Percentiles rank a stretch among this genome's conserved stretches.
These are phyloP conservation scores for Phylloscopus whistleri DNA, from an alignment of 2,113 vertebrate species.

Conservation along the genomic window DNA sequence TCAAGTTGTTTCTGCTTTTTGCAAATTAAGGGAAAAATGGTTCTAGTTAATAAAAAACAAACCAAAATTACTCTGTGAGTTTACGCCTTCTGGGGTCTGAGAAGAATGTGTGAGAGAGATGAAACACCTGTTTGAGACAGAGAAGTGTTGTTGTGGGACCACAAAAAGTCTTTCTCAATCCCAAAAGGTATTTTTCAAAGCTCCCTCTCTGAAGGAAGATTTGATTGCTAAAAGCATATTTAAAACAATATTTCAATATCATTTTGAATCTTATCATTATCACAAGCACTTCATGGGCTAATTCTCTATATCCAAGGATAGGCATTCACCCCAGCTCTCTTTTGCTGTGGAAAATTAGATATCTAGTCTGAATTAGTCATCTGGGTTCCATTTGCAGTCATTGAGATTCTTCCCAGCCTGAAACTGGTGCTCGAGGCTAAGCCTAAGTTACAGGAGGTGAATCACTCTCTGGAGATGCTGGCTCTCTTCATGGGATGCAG, in stretches of 20 bases:
- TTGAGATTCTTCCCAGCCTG: constrained; percentile 20
- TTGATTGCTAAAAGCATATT: constrained; percentile 58
- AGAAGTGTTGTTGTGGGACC: constrained; percentile 44
- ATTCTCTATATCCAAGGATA: constrained; percentile 34
- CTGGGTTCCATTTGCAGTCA: constrained; percentile 19
- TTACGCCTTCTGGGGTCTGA: constrained; percentile 7
- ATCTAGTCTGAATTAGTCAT: constrained; percentile 41
- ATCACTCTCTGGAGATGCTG: background rate
- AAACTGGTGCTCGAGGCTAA: constrained; percentile 4
- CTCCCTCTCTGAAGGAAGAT: background rate
- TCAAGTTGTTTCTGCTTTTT: background rate
- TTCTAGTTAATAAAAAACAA: constrained; percentile 44
- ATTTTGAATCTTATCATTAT: constrained; percentile 54
- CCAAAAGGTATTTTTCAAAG: constrained; percentile 44
- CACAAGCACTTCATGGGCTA: background rate
- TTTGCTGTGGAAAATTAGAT: constrained; percentile 30
- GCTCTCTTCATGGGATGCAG: background rate
- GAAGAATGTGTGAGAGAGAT: constrained; percentile 27
- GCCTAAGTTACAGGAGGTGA: constrained; percentile 31
- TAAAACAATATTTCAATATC: constrained; percentile 59
- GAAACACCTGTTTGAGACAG: constrained; percentile 62
- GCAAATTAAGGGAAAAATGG: background rate
- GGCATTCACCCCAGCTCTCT: background rate
- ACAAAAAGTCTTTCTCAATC: background rate
- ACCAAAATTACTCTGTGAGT: constrained; percentile 15